Evolutionary conservation across 2,797 vertebrate genomes (phyloP).

Genomic region (Linurgus olivaceus): DNA sequence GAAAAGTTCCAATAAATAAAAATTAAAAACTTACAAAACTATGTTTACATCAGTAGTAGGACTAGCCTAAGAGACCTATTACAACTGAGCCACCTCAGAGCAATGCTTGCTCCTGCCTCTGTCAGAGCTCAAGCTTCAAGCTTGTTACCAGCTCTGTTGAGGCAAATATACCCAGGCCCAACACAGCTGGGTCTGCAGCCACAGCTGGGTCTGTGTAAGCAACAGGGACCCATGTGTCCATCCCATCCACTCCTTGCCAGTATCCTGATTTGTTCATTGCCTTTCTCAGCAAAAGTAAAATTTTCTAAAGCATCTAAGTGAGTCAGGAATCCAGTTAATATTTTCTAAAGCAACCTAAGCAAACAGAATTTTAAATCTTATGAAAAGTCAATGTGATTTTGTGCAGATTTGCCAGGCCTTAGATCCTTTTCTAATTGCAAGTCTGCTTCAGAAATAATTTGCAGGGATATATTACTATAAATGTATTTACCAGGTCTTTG

Average conservation of each 20-base stretch:
- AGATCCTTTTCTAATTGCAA: background rate
- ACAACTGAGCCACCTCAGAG: background rate
- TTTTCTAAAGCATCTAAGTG: background rate
- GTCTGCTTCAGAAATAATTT: background rate
- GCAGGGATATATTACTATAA: background rate
- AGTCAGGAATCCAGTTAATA: background rate
- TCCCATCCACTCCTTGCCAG: background rate
- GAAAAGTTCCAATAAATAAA: background rate
- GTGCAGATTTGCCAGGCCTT: background rate
- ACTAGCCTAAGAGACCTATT: background rate
- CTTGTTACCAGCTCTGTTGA: background rate
- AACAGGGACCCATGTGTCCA: background rate
- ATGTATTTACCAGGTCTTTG: background rate
- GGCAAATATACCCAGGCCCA: background rate
- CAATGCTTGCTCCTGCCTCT: background rate
- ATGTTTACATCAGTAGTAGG: background rate
- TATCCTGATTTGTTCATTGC: background rate
- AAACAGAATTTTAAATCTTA: background rate
- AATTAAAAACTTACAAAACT: background rate
- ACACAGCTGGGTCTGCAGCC: background rate
- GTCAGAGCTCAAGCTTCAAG: background rate
- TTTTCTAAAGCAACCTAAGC: background rate
- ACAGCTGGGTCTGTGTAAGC: background rate
- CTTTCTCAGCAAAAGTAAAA: background rate
- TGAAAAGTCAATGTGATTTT: background rate